Evolutionary conservation across 2,797 vertebrate species (phyloP), one percentile per base, ranked within the genome.

Genomic region (Takifugu rubripes): DNA sequence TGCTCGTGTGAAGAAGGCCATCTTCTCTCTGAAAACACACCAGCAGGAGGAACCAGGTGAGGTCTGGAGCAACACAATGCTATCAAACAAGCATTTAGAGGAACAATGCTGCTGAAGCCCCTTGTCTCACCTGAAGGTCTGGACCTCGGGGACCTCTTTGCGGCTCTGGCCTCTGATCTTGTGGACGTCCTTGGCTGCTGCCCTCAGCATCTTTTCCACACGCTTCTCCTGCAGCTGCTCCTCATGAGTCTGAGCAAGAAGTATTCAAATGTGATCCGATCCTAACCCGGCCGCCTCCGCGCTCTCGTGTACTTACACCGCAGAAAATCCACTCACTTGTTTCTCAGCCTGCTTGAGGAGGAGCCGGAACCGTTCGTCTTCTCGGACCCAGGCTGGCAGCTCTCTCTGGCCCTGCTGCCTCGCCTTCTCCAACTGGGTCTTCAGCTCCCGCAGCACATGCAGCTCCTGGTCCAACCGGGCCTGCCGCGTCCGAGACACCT

Each of bases 1-100:
- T 0, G 93, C 94, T 78, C 94, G 91, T 0, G 97, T 99, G 89
- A 99, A 98, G 89, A 98, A 99, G 0, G 95, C 96, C 96, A 99
- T 98, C 89, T 99, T 99, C 92, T 98, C 97, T 84, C 97, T 99
- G 68, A 12, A 83, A 62, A 6, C 50, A 57, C 17, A 63, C 14
- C 31, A 33, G 43, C 43, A 9, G 17, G 7, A 45, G 16, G n/a
- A 45, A 1, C 6, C 44, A 45, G 17, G 36, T 29, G 27, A 40
- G 36, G 36, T 14, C 31, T 33, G 31, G 8, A 33, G 21, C 21
- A 21, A 21, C 21, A 21, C 21, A 21, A 21, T 21, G 21, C 21
- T 21, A 21, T 21, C 21, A 21, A 21, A 21, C 21, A 21, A 21
- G 21, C 21, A 21, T 21, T 21, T 21, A 21, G 21, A 21, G 21